phyloP scores from a whole-genome alignment of 2,113 vertebrate genomes.

The Tyrannus savana region DNA sequence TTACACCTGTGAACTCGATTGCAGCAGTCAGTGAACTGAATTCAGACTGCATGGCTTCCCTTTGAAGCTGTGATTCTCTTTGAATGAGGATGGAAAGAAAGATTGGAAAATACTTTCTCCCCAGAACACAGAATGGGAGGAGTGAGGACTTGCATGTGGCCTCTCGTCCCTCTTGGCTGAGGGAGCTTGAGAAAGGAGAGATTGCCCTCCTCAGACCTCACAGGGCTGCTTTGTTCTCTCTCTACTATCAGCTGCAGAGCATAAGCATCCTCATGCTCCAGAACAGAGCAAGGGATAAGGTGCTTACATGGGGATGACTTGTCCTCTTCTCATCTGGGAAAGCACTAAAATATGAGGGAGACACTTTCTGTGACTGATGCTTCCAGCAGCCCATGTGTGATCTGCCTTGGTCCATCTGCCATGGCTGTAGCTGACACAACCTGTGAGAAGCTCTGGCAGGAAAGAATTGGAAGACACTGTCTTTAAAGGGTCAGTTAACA shows the following conservation, averaged over 20 bases:
- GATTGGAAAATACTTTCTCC: neutral
- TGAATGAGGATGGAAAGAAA: neutral
- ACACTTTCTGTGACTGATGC: neutral
- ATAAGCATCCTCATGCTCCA: neutral
- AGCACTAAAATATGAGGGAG: neutral
- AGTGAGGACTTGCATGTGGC: neutral
- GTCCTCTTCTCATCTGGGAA: neutral
- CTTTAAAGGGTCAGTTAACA: neutral
- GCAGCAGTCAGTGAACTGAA: neutral
- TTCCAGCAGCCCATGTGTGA: fast-evolving
- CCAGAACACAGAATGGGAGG: neutral
- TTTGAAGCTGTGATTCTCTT: neutral
- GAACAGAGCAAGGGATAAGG: neutral
- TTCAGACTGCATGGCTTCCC: neutral
- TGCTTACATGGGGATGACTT: neutral
- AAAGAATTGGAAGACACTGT: neutral
- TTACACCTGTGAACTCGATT: neutral
- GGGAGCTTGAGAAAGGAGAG: neutral
- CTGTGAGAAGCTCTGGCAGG: neutral
- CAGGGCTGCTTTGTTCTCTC: neutral
- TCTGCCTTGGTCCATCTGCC: neutral
- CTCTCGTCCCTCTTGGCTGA: neutral
- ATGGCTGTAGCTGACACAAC: neutral
- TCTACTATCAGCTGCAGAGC: neutral
- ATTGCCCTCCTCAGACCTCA: neutral